Conservation (phyloP, 2,797 vertebrate species). For the Cynodonichthys magdalenae region DNA sequence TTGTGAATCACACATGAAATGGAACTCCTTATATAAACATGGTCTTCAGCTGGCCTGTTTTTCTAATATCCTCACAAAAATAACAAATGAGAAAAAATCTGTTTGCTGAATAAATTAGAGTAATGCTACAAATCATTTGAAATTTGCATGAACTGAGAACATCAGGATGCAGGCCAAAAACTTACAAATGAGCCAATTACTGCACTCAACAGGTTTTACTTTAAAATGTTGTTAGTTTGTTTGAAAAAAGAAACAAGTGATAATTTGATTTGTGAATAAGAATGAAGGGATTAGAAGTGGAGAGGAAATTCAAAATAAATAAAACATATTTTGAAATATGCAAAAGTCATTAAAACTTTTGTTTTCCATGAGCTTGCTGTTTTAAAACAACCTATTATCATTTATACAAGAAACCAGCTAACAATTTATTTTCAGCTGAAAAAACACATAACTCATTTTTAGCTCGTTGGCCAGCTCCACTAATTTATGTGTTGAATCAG, state of each 20-base stretch:
- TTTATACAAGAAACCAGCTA: background rate
- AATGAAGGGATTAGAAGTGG: slow-evolving; percentile 31
- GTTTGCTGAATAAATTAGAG: slow-evolving; percentile 3
- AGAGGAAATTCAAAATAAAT: slow-evolving; percentile 1
- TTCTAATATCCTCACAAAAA: slow-evolving; percentile 21
- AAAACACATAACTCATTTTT: too few relatives aligned
- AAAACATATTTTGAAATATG: background rate
- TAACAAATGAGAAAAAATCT: background rate
- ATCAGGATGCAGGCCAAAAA: slow-evolving; percentile 20
- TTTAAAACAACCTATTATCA: background rate
- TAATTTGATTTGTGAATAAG: slow-evolving; percentile 37
- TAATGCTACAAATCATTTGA: slow-evolving; percentile 2
- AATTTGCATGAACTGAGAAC: slow-evolving; percentile 20
- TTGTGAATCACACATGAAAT: slow-evolving; percentile 46
- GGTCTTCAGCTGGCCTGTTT: slow-evolving; percentile 26
- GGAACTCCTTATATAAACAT: slow-evolving; percentile 25
- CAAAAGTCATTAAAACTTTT: slow-evolving; percentile 33
- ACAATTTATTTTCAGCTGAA: background rate
- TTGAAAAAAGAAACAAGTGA: slow-evolving; percentile 11
- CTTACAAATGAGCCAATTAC: slow-evolving; percentile 58
- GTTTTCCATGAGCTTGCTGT: background rate
- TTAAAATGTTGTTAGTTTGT: slow-evolving; percentile 11
- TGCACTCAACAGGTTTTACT: slow-evolving; percentile 8
- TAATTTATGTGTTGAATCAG: too few relatives aligned
- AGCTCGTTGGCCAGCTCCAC: too few relatives aligned